A percentile compares a stretch with the other conserved stretches of the same genome.
Conservation (phyloP, 2,888 invertebrate species). For the Andrena bucephala region DNA sequence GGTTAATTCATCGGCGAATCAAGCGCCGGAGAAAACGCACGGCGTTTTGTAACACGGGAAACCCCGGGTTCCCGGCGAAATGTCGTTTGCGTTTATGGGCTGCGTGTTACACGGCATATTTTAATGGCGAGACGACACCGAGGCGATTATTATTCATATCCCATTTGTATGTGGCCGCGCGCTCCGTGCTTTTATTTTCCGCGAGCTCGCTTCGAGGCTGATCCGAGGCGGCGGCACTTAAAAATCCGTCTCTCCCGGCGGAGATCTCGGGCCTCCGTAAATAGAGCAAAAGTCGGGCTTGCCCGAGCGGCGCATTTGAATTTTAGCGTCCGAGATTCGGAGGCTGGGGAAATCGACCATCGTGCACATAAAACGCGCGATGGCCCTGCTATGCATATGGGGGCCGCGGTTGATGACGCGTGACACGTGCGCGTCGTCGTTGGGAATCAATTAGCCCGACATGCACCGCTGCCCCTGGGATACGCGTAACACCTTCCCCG, state of each 20-base stretch:
- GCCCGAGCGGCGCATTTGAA: slow-evolving; percentile 32
- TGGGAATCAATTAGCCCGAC: slow-evolving; percentile 79
- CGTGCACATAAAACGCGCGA: slow-evolving; percentile 54
- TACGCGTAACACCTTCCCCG: slow-evolving; percentile 72
- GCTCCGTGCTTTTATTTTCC: slow-evolving; percentile 19
- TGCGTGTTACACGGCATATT: slow-evolving; percentile 1
- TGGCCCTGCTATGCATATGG: slow-evolving; percentile 52
- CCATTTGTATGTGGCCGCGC: slow-evolving; percentile 4
- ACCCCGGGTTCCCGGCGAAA: slow-evolving; percentile 36
- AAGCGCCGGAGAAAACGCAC: neutral
- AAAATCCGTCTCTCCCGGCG: slow-evolving; percentile 15
- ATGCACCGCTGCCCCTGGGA: slow-evolving; percentile 76
- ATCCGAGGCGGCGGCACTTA: slow-evolving; percentile 5
- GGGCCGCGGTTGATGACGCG: slow-evolving; percentile 59
- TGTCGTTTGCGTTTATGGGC: slow-evolving; percentile 16
- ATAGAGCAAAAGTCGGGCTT: slow-evolving; percentile 43
- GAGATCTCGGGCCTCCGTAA: slow-evolving; percentile 14
- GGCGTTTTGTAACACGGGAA: slow-evolving; percentile 20
- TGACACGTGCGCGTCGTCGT: slow-evolving; percentile 70
- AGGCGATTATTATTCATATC: slow-evolving; percentile 34
- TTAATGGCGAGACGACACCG: slow-evolving; percentile 21
- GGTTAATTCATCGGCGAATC: slow-evolving; percentile 36
- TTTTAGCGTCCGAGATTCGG: slow-evolving; percentile 14
- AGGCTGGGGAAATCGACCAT: slow-evolving; percentile 38
- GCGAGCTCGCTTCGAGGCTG: no score